These are phyloP conservation scores for Subanguina moxae DNA, from an alignment of 1,140 invertebrate species.

Conservation along the genomic window DNA sequence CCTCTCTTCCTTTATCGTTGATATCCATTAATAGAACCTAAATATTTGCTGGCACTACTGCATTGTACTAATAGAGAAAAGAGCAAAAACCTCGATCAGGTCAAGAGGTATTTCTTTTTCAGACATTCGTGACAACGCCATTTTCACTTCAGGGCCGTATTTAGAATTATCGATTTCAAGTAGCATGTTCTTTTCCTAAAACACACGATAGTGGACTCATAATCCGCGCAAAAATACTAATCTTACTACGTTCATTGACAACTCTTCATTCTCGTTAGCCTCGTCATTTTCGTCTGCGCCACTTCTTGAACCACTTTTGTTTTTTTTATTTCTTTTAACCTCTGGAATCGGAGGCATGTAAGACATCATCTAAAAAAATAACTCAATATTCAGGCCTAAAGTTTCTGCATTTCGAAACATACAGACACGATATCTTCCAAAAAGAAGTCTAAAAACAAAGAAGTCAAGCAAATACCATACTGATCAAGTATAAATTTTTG, in stretches of 20 bases:
- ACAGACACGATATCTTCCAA: conserved; percentile 43
- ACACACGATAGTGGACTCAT: neutral
- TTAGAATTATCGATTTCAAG: conserved; percentile 9
- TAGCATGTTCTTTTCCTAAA: conserved; percentile 18
- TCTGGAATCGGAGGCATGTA: conserved; percentile 44
- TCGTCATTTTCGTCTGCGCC: conserved; percentile 15
- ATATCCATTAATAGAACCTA: conserved; percentile 49
- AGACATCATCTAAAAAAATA: too few species aligned
- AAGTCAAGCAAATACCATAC: neutral
- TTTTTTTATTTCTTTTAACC: conserved; percentile 26
- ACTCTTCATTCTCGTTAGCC: conserved; percentile 20
- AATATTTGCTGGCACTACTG: conserved; percentile 8
- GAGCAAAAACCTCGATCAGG: conserved; percentile 44
- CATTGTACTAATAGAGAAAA: neutral
- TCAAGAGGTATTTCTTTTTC: conserved; percentile 56
- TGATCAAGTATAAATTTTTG: neutral
- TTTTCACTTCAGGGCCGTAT: conserved; percentile 29
- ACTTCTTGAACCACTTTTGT: conserved; percentile 23
- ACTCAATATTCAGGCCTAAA: neutral
- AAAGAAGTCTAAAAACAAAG: conserved; percentile 42
- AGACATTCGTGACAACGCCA: conserved; percentile 39
- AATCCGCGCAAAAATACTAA: neutral
- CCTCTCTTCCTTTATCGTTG: conserved; percentile 60
- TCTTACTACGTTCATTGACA: conserved; percentile 25
- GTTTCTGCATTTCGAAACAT: conserved; percentile 30